Evolutionary conservation across 2,888 invertebrate genomes (phyloP), one percentile per base, ranked within the genome.

Genomic region (Eupithecia abbreviata): DNA sequence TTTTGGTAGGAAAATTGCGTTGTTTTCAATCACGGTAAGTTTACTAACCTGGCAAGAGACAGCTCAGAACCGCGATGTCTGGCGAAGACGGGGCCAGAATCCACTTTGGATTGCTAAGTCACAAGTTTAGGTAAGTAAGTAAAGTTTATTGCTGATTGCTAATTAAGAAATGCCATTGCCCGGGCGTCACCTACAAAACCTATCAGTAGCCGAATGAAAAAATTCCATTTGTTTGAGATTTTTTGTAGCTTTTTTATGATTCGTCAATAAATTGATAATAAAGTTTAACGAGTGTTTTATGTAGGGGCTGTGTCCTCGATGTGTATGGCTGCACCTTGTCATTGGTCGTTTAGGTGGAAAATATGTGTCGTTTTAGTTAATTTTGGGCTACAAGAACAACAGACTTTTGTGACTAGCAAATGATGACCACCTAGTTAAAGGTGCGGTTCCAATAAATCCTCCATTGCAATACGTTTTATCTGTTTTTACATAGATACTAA

Each of bases 261-360:
- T 82, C 80, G 80, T 81, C 80, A 83, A 86, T 85, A 85, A 86
- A 86, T 87, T 84, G 84, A 78, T 86, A 80, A 87, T 90, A 89
- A 90, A 86, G 71, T 51, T 82, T 86, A 81, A 88, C 84, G 86
- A 79, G 67, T 9, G 62, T 86, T 88, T 87, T 88, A 89, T 85
- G 84, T 76, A 81, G 81, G 83, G 79, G 80, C 76, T 72, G 79
- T 72, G 81, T 82, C 47, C 77, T 75, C 78, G 65, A 62, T 30
- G 18, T 78, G 47, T 15, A 55, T 55, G 67, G 62, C 72, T 73
- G 47, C 78, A 75, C 78, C 75, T 74, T 77, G 70, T 42, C 73
- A 77, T 72, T 58, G 76, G 72, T 74, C 72, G 81, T 84, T 76
- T 80, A 80, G 75, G 82, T 73, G 7, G 9, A 58, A 71, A 41